These are phyloP conservation scores for Drosophila tsacasi DNA, from an alignment of 1,140 invertebrate genomes.

Conservation along the genomic window DNA sequence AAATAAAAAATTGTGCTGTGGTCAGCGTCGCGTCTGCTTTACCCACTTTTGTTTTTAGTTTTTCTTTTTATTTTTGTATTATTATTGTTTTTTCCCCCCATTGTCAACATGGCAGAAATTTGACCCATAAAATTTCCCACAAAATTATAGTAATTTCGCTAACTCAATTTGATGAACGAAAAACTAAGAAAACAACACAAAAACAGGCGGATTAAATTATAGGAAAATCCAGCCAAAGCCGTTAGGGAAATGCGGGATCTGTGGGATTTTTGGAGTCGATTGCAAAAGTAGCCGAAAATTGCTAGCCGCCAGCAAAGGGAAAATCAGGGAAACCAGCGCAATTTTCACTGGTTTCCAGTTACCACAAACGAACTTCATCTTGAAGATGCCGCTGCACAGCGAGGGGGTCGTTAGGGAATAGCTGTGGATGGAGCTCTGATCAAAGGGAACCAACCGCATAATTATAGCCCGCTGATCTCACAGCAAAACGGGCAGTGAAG, in stretches of 20 bases:
- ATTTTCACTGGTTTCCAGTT: conserved; percentile 72
- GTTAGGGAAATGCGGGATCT: conserved; percentile 51
- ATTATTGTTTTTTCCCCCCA: conserved; percentile 31
- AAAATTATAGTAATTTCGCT: conserved; percentile 81
- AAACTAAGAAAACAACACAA: conserved; percentile 19
- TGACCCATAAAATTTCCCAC: conserved; percentile 82
- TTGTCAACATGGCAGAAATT: conserved; percentile 74
- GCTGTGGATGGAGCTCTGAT: conserved; percentile 6
- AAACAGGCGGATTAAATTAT: conserved; percentile 42
- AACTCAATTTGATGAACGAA: conserved; percentile 73
- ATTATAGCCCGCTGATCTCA: conserved; percentile 60
- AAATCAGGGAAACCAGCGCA: conserved; percentile 52
- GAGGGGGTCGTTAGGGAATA: not conserved
- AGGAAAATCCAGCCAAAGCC: conserved; percentile 45
- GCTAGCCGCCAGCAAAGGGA: conserved; percentile 15
- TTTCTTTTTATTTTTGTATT: conserved; percentile 13
- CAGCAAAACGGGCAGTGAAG: conserved; percentile 34
- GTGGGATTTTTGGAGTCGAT: conserved; percentile 59
- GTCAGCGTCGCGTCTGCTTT: conserved; percentile 62
- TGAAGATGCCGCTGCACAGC: conserved; percentile 37
- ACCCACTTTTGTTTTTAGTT: conserved; percentile 31
- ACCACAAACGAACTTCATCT: conserved; percentile 40
- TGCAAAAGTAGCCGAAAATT: conserved; percentile 79
- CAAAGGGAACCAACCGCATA: conserved; percentile 62
- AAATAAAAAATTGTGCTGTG: conserved; percentile 41